Base-by-base conservation (phyloP, 2,888 invertebrate species). In the Hemicrepidius hirtus region DNA sequence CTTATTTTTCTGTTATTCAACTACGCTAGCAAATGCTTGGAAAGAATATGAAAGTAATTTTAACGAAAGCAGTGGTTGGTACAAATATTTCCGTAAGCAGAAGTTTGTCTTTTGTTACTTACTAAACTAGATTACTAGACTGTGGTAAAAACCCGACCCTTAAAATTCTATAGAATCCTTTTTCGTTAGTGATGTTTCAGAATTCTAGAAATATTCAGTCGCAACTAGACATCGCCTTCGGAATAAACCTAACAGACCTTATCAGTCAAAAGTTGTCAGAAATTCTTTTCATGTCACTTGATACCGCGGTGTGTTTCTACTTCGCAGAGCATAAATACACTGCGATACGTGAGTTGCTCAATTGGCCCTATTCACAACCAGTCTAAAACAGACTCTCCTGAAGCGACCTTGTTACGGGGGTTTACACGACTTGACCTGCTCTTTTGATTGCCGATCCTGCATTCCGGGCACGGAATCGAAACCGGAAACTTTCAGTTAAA, bases 401-500 rank as follows among this genome's bases (percentile, higher is more conserved):
- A 60, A 68, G 68, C 68, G 68, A 68, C 68, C 60, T 68, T 68
- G 68, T 68, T 68, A 59, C 46, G 41, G 57, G n/a, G 59, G 18
- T 37, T 59, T 59, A 12, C 67, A 20, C 46, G 49, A 59, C 60
- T 68, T 68, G 68, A 68, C 68, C 68, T 49, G 46, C 57, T 64
- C 64, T 70, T 70, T 57, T 70, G 70, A 70, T 70, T 64, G 64
- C 57, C 37, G 46, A 70, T 70, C 49, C 64, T 69, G 49, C 55
- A 70, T 65, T 70, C 70, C 49, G 57, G 46, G 40, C 70, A 70
- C 70, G 70, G 64, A 59, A 57, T 21, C 28, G 70, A 70, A 70
- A 70, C 64, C 64, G 64, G 70, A 70, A 70, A 70, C 70, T 64
- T 70, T 65, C 64, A 57, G 64, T 70, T 70, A 65, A 70, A 70